Conservation (phyloP, 2,113 vertebrate genomes). For the Channa argus region DNA sequence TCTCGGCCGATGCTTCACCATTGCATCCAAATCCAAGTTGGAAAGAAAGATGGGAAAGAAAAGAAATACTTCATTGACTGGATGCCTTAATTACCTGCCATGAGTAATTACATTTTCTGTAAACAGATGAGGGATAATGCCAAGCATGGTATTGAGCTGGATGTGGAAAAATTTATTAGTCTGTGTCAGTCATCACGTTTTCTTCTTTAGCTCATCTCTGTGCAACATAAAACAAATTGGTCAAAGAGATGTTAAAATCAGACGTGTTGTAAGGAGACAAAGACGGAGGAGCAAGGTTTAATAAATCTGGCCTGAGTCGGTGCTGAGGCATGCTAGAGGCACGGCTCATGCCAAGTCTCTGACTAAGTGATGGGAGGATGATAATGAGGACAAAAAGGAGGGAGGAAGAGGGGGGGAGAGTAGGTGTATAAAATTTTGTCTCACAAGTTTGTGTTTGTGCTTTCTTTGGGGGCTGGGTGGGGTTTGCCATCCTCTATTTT, state of each 20-base stretch:
- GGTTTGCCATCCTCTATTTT: constrained; percentile 26
- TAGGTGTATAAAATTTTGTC: constrained; percentile 40
- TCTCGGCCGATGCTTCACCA: constrained; percentile 32
- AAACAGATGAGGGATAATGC: constrained; percentile 26
- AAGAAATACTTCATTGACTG: constrained; percentile 36
- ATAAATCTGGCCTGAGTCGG: constrained; percentile 50
- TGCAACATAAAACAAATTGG: constrained; percentile 33
- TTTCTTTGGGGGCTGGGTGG: not conserved
- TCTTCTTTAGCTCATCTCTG: constrained; percentile 26
- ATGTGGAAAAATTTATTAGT: constrained; percentile 17
- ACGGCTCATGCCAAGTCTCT: constrained; percentile 39
- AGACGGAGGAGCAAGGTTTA: constrained; percentile 47
- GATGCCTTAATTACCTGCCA: constrained; percentile 49
- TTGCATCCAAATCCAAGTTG: constrained; percentile 36
- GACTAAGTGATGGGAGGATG: constrained; percentile 52
- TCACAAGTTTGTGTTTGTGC: constrained; percentile 38
- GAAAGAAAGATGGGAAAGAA: constrained; percentile 11
- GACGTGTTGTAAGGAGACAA: constrained; percentile 30
- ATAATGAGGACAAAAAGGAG: constrained; percentile 59
- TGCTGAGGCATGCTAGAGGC: constrained; percentile 49
- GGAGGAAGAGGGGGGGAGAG: constrained; percentile 12
- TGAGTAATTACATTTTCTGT: constrained; percentile 38
- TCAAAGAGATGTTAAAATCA: constrained; percentile 37
- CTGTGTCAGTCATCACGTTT: constrained; percentile 22
- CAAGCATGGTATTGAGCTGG: not conserved